phyloP scores from a whole-genome alignment of 2,113 vertebrate species.

The Perccottus glenii region DNA sequence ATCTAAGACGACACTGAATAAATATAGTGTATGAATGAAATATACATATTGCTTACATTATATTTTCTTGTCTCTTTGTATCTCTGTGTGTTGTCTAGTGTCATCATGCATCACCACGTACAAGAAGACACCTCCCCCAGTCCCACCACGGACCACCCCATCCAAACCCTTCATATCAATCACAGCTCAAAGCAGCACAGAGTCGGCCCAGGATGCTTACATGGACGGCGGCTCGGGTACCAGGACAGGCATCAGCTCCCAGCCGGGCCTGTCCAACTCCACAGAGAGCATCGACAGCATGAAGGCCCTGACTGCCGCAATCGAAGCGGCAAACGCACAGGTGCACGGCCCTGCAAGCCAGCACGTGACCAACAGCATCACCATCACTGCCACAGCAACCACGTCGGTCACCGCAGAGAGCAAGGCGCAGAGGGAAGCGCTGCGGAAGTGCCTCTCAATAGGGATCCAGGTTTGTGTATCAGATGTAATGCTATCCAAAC shows the following conservation, averaged over 20 bases:
- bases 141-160: slow-evolving; percentile 92
- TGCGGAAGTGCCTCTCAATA: slow-evolving; percentile 95
- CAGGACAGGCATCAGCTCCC: slow-evolving; percentile 88
- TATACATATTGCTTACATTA: not conserved
- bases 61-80: not conserved
- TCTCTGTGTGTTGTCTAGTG: slow-evolving; percentile 76
- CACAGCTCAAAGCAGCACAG: slow-evolving; percentile 99
- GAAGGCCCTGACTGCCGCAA: slow-evolving; percentile 98
- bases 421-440: slow-evolving; percentile 82
- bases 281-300: slow-evolving; percentile 99
- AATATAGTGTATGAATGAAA: not conserved
- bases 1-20: no score
- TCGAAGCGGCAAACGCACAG: slow-evolving; percentile 97
- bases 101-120: slow-evolving; percentile 99
- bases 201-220: slow-evolving; percentile 98
- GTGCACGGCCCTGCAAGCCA: slow-evolving; percentile 97
- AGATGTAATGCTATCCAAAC: not conserved
- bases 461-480: slow-evolving; percentile 90
- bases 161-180: slow-evolving; percentile 99
- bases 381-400: slow-evolving; percentile 72
- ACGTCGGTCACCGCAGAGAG: slow-evolving; percentile 52
- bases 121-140: slow-evolving; percentile 98
- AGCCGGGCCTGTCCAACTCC: slow-evolving; percentile 97
- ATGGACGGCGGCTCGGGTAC: slow-evolving; percentile 90
- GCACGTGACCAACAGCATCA: slow-evolving; percentile 89